A percentile compares a stretch with the other conserved stretches of the same genome.
These are phyloP conservation scores for Sarcophaga bullata DNA, from an alignment of 1,140 invertebrate species.

Conservation along the genomic window DNA sequence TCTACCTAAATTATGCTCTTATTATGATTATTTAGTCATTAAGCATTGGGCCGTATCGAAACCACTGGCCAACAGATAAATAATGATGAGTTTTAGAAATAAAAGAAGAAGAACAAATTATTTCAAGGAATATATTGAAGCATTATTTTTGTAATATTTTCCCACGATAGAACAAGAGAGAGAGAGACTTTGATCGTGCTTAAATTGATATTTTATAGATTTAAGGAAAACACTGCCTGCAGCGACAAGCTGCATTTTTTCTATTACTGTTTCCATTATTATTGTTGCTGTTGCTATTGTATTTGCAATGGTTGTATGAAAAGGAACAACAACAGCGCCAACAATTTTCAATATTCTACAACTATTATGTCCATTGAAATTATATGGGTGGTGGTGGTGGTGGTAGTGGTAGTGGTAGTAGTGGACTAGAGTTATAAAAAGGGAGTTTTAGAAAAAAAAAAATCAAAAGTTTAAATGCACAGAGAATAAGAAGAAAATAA, in stretches of 20 bases:
- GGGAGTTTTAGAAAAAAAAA: too few species aligned
- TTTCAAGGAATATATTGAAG: background rate
- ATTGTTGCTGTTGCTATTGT: background rate
- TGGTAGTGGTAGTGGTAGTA: too few species aligned
- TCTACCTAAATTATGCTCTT: background rate
- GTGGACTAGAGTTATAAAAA: too few species aligned
- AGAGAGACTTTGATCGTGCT: slow-evolving; percentile 34
- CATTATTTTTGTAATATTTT: slow-evolving; percentile 12
- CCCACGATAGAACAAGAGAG: background rate
- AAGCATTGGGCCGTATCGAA: slow-evolving; percentile 21
- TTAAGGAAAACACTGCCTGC: slow-evolving; percentile 29
- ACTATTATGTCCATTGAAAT: background rate
- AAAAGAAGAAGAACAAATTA: too few species aligned
- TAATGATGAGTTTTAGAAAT: background rate
- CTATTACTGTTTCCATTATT: background rate
- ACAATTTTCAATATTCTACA: slow-evolving; percentile 14
- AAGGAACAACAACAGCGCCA: background rate
- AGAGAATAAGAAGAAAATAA: background rate
- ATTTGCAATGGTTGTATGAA: background rate
- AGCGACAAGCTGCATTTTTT: slow-evolving; percentile 7
- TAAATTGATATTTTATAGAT: slow-evolving; percentile 41
- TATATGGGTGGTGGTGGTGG: background rate
- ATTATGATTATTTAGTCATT: background rate
- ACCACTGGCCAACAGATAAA: background rate
- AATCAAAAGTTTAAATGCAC: background rate